Conservation (phyloP, 2,113 vertebrate genomes). For the Brachyhypopomus occidentalis region DNA sequence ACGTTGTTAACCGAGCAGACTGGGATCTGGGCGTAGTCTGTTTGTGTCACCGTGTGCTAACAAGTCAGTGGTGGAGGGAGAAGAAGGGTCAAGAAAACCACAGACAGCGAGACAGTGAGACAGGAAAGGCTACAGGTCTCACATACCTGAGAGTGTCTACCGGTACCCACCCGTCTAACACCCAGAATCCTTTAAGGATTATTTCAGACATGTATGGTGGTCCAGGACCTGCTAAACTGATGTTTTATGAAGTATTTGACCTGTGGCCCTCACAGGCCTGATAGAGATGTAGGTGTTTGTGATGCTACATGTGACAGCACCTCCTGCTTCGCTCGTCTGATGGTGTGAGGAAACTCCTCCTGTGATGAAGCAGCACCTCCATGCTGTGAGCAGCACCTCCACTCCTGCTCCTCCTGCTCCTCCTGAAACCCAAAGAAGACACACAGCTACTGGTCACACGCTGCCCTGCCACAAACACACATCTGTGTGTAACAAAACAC, state of each 20-base stretch:
- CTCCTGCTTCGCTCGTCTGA: too few relatives aligned
- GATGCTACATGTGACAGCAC: conserved; percentile 80
- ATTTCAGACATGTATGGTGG: too few relatives aligned
- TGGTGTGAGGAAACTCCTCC: too few relatives aligned
- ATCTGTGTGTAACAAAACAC: too few relatives aligned
- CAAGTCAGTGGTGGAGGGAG: background rate
- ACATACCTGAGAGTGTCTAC: background rate
- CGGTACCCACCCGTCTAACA: background rate
- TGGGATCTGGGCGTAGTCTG: conserved; percentile 10
- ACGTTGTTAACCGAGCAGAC: conserved; percentile 56
- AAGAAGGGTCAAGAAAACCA: background rate
- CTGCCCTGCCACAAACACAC: too few relatives aligned
- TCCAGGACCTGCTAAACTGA: background rate
- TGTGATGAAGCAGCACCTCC: conserved; percentile 71
- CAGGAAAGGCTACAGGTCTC: background rate
- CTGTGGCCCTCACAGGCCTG: conserved; percentile 72
- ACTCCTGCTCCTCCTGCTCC: too few relatives aligned
- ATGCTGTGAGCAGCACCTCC: background rate
- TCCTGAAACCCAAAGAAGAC: too few relatives aligned
- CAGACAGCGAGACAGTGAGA: background rate
- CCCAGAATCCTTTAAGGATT: background rate
- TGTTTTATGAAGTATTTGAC: too few relatives aligned
- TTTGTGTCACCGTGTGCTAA: background rate
- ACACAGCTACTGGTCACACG: too few relatives aligned
- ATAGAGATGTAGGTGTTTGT: conserved; percentile 98